Evolutionary conservation across 2,113 vertebrate genomes (phyloP).

Genomic region (Cyanoliseus patagonus): DNA sequence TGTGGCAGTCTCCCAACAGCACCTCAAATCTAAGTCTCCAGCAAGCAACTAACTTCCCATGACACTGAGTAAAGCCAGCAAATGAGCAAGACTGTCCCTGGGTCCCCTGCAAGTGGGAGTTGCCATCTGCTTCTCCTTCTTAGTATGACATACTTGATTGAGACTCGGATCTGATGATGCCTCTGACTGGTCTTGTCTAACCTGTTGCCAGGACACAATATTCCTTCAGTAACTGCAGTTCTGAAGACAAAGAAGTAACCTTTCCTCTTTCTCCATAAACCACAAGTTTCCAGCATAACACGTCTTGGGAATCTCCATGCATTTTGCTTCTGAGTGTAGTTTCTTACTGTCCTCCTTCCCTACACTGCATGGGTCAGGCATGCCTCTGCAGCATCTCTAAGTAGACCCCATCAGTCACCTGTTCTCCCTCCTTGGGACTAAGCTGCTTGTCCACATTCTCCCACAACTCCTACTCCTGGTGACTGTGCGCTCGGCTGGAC

Average conservation of each 20-base stretch:
- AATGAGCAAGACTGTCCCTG: neutral
- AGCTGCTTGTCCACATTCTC: neutral
- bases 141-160: neutral
- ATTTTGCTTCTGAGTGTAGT: neutral
- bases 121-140: neutral
- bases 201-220: neutral
- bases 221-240: neutral
- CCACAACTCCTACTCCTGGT: neutral
- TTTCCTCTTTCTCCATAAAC: neutral
- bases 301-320: neutral
- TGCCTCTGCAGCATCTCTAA: neutral
- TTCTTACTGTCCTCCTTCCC: neutral
- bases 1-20: neutral
- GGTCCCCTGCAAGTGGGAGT: neutral
- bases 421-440: fast-evolving
- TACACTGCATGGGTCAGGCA: neutral
- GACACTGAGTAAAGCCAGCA: neutral
- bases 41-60: neutral
- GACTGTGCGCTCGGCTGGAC: neutral
- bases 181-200: neutral
- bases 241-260: neutral
- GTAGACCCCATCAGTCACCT: neutral
- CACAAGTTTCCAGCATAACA: neutral
- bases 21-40: neutral
- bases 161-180: neutral